Percentiles rank a stretch among this genome's conserved stretches.
Evolutionary conservation across 2,797 vertebrate species (phyloP).

Genomic region (Xiphophorus birchmanni): DNA sequence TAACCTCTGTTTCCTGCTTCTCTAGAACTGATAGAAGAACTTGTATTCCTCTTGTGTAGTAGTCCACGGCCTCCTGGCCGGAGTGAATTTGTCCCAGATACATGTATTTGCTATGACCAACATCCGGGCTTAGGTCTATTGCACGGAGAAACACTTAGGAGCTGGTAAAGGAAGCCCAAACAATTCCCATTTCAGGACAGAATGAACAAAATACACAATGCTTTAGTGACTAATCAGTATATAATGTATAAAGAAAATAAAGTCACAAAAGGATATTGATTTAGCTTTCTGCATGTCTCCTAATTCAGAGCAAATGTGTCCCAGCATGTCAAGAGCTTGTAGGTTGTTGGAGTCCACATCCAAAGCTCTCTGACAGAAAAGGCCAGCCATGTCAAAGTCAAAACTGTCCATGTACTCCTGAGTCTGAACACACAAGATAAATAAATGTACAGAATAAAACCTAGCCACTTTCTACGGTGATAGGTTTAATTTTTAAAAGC

Average conservation of each 20-base stretch:
- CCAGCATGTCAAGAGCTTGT: conserved; percentile 82
- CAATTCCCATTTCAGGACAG: background rate
- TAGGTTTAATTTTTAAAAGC: background rate
- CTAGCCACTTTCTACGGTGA: background rate
- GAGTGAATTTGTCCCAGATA: conserved; percentile 85
- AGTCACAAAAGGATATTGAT: conserved; percentile 79
- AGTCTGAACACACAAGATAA: conserved; percentile 65
- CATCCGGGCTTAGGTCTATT: conserved; percentile 81
- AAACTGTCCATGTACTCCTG: conserved; percentile 85
- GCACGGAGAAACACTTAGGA: conserved; percentile 78
- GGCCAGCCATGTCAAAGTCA: conserved; percentile 84
- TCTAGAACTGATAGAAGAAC: conserved; percentile 77
- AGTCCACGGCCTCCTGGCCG: conserved; percentile 79
- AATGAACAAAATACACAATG: background rate
- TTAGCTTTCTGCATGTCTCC: conserved; percentile 82
- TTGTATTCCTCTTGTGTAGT: conserved; percentile 82
- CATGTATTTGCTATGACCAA: conserved; percentile 86
- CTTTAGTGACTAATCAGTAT: background rate
- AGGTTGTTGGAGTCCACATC: conserved; percentile 83
- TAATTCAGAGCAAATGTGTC: conserved; percentile 84
- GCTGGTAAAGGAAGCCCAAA: conserved; percentile 73
- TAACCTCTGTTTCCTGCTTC: conserved; percentile 70
- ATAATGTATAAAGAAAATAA: background rate
- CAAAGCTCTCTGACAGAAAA: conserved; percentile 85
- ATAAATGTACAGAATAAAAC: background rate